Conservation (phyloP, 2,888 invertebrate genomes). For the Pherbina coryleti region DNA sequence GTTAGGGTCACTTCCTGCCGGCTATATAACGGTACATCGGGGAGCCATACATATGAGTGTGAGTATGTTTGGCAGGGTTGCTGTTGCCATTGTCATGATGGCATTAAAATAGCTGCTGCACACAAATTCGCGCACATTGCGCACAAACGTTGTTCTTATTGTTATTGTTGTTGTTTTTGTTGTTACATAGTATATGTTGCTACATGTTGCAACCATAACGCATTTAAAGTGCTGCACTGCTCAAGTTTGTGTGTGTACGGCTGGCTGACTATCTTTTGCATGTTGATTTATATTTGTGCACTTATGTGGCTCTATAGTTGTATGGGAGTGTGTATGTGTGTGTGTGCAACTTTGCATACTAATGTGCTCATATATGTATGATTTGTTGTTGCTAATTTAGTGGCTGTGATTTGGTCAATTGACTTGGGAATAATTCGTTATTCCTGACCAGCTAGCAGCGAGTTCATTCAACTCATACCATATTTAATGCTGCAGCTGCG, state of each 20-base stretch:
- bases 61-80: neutral
- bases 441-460: neutral
- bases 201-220: neutral
- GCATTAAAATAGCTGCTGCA: constrained; percentile 20
- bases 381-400: constrained; percentile 1
- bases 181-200: neutral
- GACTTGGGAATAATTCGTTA: constrained; percentile 3
- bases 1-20: neutral
- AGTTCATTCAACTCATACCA: neutral
- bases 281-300: too few species aligned
- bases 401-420: constrained; percentile 14
- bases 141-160: neutral
- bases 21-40: constrained; percentile 16
- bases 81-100: neutral
- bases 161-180: neutral
- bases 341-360: neutral
- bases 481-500: neutral
- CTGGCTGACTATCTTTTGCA: too few species aligned
- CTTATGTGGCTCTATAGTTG: neutral
- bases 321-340: neutral
- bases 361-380: neutral
- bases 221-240: constrained; percentile 1
- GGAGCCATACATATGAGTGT: neutral
- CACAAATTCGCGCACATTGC: constrained; percentile 13
- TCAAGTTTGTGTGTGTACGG: neutral